A percentile compares a stretch with the other conserved stretches of the same genome.
These are phyloP conservation scores for Pipistrellus pygmaeus DNA, from an alignment of 2,797 vertebrate genomes.

Conservation along the genomic window DNA sequence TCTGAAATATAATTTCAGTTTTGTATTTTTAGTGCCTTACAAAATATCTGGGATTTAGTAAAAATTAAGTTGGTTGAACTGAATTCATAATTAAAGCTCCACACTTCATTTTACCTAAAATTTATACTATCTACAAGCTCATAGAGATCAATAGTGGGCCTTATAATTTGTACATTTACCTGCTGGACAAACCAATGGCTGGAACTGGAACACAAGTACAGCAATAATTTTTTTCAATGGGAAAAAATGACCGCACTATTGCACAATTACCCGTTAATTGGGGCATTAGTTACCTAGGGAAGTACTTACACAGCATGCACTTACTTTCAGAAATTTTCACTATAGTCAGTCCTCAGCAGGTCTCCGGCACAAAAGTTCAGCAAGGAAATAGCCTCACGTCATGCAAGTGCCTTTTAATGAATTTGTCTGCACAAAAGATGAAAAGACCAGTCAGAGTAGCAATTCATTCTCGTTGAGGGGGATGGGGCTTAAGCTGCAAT, in stretches of 20 bases:
- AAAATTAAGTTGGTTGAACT: neutral
- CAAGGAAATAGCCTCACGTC: slow-evolving; percentile 80
- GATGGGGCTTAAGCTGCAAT: slow-evolving; percentile 71
- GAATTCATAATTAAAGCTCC: slow-evolving; percentile 18
- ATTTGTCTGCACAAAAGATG: slow-evolving; percentile 78
- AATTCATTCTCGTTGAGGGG: slow-evolving; percentile 69
- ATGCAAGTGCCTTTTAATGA: slow-evolving; percentile 80
- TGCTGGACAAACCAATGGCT: slow-evolving; percentile 3
- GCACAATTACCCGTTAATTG: slow-evolving; percentile 84
- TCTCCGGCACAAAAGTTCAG: slow-evolving; percentile 74
- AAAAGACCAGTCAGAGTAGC: slow-evolving; percentile 77
- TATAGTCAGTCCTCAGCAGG: slow-evolving; percentile 81
- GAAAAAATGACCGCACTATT: slow-evolving; percentile 73
- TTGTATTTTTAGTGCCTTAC: neutral
- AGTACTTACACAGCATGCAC: slow-evolving; percentile 81
- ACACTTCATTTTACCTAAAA: slow-evolving; percentile 35
- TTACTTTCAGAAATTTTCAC: slow-evolving; percentile 81
- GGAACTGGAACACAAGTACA: neutral
- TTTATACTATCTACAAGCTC: neutral
- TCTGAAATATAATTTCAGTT: neutral
- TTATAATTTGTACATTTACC: neutral
- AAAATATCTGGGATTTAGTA: neutral
- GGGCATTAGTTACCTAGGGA: slow-evolving; percentile 82
- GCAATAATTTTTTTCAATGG: slow-evolving; percentile 26
- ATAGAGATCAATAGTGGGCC: neutral